Base-by-base conservation (phyloP, 2,797 vertebrate genomes). In the Myioborus miniatus region DNA sequence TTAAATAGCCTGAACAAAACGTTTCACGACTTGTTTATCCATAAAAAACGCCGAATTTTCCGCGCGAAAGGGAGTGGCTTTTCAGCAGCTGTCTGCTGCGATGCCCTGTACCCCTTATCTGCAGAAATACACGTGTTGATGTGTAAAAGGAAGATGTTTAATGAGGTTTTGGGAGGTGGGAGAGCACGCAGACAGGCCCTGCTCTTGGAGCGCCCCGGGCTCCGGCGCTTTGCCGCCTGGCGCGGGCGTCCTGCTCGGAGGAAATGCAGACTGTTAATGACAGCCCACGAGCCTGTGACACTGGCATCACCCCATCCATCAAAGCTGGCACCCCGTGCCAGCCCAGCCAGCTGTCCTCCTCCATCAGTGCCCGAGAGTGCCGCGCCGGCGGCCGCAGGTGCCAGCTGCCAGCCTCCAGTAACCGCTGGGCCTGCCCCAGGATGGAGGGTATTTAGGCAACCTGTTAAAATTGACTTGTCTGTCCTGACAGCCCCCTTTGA, bases 291-390 rank as follows among this genome's bases (percentile, higher is more conserved):
- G 96, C 68, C 69, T 90, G 92, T 89, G 95, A 95, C 96, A 97
- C 96, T 97, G 36, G n/a, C 70, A 94, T 93, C 97, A 71, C 97
- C 98, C 98, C 94, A 98, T 99, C 98, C 96, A 96, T 98, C 98
- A 97, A 88, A 94, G 44, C 95, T 97, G 96, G 97, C 98, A 95
- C 97, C 96, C 94, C n/a, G 46, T 97, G 98, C 97, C 98, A 98
- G 97, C 97, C 96, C 89, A 74, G 96, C 98, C 98, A 98, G 97
- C 98, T 98, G 97, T 97, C 97, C 96, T 95, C 94, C 95, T 98
- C 98, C 60, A 97, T 99, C 98, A 99, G 97, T 89, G 95, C 98
- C 98, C 67, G 58, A 89, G 88, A 96, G 34, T 89, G 92, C 97
- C 91, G 96, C 89, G 72, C 90, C 12, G 44, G 94, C 95, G 96